Evolutionary conservation across 2,888 invertebrate species (phyloP), one percentile per base, ranked within the genome.

Genomic region (Cerastis rubricosa): DNA sequence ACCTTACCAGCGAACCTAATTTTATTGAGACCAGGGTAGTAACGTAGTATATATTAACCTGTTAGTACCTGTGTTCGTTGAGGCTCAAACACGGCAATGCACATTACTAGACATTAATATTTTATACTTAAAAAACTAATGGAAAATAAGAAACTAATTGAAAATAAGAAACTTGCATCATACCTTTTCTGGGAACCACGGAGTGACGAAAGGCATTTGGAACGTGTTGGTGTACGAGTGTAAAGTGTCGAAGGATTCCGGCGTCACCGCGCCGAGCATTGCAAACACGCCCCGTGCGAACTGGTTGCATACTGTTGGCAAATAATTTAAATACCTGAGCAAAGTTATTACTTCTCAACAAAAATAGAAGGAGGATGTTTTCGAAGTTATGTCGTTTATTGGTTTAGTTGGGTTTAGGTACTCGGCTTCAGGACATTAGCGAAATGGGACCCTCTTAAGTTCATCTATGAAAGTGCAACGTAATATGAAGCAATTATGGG

Each of bases 161-260:
- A 43, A 19, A 29, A 47, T 47, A 43, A 43, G n/a, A 35, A 66
- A 49, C 12, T 43, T 11, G 12, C 64, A 51, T 61, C 71, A 29
- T 88, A 98, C 98, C 97, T 99, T 99, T 95, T 99, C 99, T 0
- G 99, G 99, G 92, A 99, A 99, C 98, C 99, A 99, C 22, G 99
- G 99, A 66, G 99, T 99, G 82, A 99, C 98, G 93, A 99, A 99
- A 59, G 99, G 99, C 98, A 99, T 98, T 96, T 99, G 99, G 94
- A 99, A 99, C 71, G 99, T 99, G 95, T 99, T 99, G 91, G 98
- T 98, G 96, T 99, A 99, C 35, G 99, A 99, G 94, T 99, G 99
- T 71, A 99, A 97, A 9, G 99, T 99, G 95, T 99, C 99, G 93
- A 99, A 99, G n/a, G 99, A 99, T 92, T 99, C 99, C 59, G 99